Evolutionary conservation across 2,888 invertebrate genomes (phyloP), one percentile per base, ranked within the genome.

Genomic region (Brachypalpus laphriformis): DNA sequence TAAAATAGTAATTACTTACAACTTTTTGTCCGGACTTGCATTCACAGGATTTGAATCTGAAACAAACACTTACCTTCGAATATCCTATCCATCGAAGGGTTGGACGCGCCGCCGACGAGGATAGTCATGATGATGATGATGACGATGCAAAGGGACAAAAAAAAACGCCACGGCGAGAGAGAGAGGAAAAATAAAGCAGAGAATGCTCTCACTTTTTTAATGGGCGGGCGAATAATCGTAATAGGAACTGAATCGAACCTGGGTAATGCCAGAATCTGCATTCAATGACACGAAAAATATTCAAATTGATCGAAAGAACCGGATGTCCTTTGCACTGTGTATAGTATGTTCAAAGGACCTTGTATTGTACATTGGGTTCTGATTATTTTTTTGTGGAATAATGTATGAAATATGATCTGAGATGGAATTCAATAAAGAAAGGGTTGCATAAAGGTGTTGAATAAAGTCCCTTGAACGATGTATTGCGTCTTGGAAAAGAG

Each of bases 251-350:
- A 82, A 82, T 75, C 78, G 71, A 78, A 82, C 70, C 71, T 28
- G 66, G 82, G 86, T 88, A 88, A 88, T 88, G 77, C 82, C 86
- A 68, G 87, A 86, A 87, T 87, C 87, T 87, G 87, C 87, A 88
- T 88, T 88, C 88, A 88, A 87, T 88, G 88, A 88, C 87, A 88
- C 87, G 88, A 88, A 88, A 87, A 88, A 87, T 88, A 88, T 88
- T 88, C 82, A 87, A 87, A 88, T 88, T 88, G 87, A 88, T 88
- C 86, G 87, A 88, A 87, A 87, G 71, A 87, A 88, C 82, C 78
- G 78, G 82, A 82, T 86, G 82, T 86, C 78, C 78, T 75, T 78
- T 82, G 70, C 74, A 75, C 56, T 65, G 65, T 54, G 22, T 66
- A 37, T 34, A n/a, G n/a, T n/a, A 2, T 18, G 31, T 16, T 37